These are phyloP conservation scores for Phortica magna DNA, from an alignment of 2,888 invertebrate genomes.

Conservation along the genomic window DNA sequence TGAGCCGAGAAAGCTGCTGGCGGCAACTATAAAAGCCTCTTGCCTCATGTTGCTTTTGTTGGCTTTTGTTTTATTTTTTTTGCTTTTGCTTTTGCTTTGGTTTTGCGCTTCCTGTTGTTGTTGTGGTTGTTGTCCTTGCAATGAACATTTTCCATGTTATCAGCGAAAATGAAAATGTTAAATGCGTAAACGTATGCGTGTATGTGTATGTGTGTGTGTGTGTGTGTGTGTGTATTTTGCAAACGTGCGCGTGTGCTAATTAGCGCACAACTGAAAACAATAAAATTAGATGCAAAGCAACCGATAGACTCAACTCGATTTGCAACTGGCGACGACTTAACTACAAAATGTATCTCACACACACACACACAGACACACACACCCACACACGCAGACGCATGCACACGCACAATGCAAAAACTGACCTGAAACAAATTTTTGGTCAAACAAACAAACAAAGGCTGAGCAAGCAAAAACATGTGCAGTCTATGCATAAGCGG, in stretches of 20 bases:
- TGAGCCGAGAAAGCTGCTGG: neutral
- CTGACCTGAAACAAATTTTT: neutral
- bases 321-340: neutral
- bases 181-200: neutral
- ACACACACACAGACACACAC: too few relatives aligned
- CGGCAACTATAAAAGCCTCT: neutral
- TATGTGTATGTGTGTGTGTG: neutral
- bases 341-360: neutral
- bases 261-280: conserved; percentile 45
- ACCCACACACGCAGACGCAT: too few relatives aligned
- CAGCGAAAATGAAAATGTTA: neutral
- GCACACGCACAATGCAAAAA: neutral
- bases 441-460: neutral
- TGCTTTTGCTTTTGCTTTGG: neutral
- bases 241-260: conserved; percentile 46
- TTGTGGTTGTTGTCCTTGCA: conserved; percentile 15
- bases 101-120: neutral
- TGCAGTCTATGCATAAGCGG: neutral
- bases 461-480: neutral
- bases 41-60: neutral
- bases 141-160: conserved; percentile 29
- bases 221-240: neutral
- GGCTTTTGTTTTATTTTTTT: neutral
- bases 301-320: conserved; percentile 47
- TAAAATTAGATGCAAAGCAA: conserved; percentile 47